phyloP scores from a whole-genome alignment of 2,888 invertebrate species.

The Hemaris fuciformis region DNA sequence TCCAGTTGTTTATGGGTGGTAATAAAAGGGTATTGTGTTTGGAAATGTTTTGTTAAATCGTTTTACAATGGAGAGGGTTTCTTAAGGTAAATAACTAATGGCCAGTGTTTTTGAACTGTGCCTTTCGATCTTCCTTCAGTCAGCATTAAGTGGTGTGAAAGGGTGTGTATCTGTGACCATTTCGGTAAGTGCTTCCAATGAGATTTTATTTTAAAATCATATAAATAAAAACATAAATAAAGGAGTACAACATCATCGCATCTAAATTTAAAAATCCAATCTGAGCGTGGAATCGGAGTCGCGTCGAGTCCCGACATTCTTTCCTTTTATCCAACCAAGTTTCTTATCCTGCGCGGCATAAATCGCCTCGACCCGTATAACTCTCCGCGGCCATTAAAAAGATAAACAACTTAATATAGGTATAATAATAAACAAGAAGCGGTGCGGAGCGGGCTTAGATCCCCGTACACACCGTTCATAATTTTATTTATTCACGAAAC shows the following conservation, averaged over 20 bases:
- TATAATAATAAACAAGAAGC: conserved; percentile 77
- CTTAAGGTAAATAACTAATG: conserved; percentile 16
- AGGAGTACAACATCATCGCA: conserved; percentile 58
- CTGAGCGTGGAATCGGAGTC: conserved; percentile 64
- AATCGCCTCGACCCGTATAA: conserved; percentile 76
- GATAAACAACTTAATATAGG: conserved; percentile 81
- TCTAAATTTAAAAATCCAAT: conserved; percentile 79
- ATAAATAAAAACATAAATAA: conserved; percentile 47
- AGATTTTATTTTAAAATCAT: conserved; percentile 18
- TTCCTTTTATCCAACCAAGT: conserved; percentile 60
- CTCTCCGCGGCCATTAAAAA: conserved; percentile 76
- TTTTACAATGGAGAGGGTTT: conserved; percentile 3
- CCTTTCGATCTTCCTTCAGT: neutral
- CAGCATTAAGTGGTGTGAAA: neutral
- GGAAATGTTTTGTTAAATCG: conserved; percentile 8
- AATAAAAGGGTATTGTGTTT: conserved; percentile 24
- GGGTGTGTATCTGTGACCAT: neutral
- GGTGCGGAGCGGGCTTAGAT: conserved; percentile 61
- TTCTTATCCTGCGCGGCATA: conserved; percentile 72
- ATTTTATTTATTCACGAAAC: conserved; percentile 81
- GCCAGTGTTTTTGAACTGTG: neutral
- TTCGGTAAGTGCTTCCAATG: neutral
- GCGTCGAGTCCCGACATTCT: conserved; percentile 58
- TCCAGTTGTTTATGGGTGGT: conserved; percentile 27
- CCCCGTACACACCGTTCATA: conserved; percentile 69